Percentiles rank a stretch among this genome's conserved stretches.
phyloP scores from a whole-genome alignment of 1,140 invertebrate genomes.

The Batillaria attramentaria region DNA sequence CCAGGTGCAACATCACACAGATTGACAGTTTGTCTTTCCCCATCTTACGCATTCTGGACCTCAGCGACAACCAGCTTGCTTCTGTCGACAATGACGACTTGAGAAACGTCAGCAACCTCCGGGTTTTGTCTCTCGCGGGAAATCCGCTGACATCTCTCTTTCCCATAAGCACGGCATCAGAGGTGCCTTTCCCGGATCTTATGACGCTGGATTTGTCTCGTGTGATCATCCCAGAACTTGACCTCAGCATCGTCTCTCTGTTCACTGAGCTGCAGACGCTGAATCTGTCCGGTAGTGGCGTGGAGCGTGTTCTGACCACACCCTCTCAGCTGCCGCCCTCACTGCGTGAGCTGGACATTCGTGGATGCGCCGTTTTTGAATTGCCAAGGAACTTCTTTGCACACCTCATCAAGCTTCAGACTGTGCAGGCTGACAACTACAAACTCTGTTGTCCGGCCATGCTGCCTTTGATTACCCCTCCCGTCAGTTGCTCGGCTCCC shows the following conservation, averaged over 20 bases:
- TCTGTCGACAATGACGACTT: no score
- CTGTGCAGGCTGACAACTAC: constrained; percentile 34
- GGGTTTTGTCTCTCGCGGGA: no score
- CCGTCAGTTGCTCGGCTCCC: constrained; percentile 36
- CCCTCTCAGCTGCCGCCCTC: no score
- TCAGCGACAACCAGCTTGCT: no score
- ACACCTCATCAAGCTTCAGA: neutral
- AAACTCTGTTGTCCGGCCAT: constrained; percentile 45
- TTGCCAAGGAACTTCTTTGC: neutral
- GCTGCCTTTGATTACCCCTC: neutral
- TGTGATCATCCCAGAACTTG: neutral
- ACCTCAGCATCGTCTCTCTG: neutral
- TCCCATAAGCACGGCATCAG: no score
- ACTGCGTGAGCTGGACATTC: neutral
- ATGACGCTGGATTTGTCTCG: neutral
- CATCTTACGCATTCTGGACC: no score
- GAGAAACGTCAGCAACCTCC: no score
- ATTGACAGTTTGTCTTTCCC: no score
- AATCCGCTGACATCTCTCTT: no score
- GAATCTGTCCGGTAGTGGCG: neutral
- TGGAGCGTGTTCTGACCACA: neutral
- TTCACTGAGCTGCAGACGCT: neutral
- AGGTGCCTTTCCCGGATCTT: no score
- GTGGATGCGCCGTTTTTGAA: neutral
- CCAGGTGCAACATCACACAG: no score